Conservation (phyloP, 2,797 vertebrate species). For the Silurus aristotelis region DNA sequence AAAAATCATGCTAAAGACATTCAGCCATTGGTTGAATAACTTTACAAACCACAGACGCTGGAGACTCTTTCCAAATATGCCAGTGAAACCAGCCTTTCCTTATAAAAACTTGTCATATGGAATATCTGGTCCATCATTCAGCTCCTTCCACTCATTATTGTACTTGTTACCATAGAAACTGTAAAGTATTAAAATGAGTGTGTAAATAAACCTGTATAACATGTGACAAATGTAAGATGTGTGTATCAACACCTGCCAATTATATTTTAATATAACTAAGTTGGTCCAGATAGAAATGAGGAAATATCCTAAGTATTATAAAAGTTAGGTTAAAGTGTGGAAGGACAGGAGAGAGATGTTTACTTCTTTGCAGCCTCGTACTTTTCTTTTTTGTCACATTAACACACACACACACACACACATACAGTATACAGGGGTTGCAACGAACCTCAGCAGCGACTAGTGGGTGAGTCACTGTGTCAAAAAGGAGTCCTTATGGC, state of each 20-base stretch:
- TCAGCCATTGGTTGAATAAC: background rate
- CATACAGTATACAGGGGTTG: background rate
- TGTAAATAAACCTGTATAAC: background rate
- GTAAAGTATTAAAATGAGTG: conserved; percentile 6
- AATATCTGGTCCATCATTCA: background rate
- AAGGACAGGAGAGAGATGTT: background rate
- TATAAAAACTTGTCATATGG: background rate
- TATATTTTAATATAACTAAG: background rate
- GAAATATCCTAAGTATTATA: background rate
- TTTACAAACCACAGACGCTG: background rate
- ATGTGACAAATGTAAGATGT: background rate
- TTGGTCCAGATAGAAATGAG: background rate
- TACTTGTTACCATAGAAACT: conserved; percentile 22
- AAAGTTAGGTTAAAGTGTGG: background rate
- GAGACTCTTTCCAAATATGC: background rate
- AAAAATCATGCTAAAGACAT: background rate
- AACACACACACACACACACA: background rate
- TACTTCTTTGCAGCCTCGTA: conserved; percentile 12
- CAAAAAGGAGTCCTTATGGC: conserved; percentile 27
- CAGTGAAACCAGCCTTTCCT: background rate
- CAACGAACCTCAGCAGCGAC: conserved; percentile 8
- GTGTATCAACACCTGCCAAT: background rate
- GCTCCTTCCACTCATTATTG: background rate
- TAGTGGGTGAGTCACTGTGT: conserved; percentile 44
- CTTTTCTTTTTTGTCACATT: background rate